Evolutionary conservation across 2,113 vertebrate species (phyloP).

Genomic region (Pachycephala philippinensis): DNA sequence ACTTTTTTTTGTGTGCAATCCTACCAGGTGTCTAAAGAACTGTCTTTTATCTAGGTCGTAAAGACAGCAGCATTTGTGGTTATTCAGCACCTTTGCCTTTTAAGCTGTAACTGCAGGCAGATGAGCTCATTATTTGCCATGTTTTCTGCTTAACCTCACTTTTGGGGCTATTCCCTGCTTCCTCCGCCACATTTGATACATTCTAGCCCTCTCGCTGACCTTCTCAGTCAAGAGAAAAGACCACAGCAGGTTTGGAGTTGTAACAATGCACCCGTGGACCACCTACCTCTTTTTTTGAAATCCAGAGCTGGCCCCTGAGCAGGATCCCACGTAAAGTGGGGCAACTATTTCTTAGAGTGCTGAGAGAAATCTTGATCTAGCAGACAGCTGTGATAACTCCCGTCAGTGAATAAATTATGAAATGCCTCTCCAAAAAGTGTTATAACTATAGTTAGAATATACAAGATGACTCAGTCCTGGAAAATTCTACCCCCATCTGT

Average conservation of each 20-base stretch:
- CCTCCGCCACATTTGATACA: background rate
- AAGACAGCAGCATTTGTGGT: background rate
- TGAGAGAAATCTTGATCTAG: background rate
- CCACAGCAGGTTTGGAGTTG: background rate
- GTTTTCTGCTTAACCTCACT: background rate
- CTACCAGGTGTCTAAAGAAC: background rate
- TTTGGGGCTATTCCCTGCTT: background rate
- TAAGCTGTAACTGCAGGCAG: background rate
- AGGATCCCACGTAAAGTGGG: background rate
- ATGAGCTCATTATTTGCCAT: background rate
- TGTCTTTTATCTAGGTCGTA: background rate
- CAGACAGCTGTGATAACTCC: background rate
- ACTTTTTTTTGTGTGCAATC: background rate
- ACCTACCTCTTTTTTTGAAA: background rate
- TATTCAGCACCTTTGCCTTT: background rate
- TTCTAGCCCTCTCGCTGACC: fast-evolving
- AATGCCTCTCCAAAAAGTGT: background rate
- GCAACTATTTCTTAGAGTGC: background rate
- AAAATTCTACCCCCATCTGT: background rate
- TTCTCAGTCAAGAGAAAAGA: background rate
- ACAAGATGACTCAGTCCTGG: background rate
- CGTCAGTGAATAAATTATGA: background rate
- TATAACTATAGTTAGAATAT: background rate
- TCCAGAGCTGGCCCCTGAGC: background rate
- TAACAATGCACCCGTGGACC: background rate